These are phyloP conservation scores for Eulemur rubriventer DNA, from an alignment of 2,797 vertebrate genomes.

Conservation along the genomic window DNA sequence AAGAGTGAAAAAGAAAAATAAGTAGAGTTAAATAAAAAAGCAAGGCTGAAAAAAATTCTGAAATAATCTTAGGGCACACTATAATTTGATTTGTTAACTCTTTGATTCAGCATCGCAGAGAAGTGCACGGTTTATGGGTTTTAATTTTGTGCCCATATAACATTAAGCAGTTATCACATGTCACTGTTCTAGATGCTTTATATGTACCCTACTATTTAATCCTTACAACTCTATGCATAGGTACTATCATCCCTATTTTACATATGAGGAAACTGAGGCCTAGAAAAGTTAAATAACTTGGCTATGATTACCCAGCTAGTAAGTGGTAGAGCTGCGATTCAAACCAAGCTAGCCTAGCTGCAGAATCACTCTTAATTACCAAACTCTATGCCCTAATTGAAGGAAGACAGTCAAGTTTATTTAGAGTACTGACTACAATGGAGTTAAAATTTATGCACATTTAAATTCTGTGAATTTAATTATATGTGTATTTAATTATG, in stretches of 20 bases:
- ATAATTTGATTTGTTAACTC: neutral
- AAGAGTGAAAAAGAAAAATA: neutral
- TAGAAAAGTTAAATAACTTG: neutral
- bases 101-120: neutral
- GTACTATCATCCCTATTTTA: neutral
- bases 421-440: neutral
- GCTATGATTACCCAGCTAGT: neutral
- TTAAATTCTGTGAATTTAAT: neutral
- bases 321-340: neutral
- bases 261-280: neutral
- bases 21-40: neutral
- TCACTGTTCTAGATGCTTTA: neutral
- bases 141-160: neutral
- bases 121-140: neutral
- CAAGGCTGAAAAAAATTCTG: conserved; percentile 26
- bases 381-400: neutral
- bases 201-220: neutral
- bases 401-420: neutral
- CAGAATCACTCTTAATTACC: neutral
- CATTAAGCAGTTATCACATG: neutral
- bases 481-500: neutral
- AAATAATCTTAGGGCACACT: neutral
- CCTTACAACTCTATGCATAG: neutral
- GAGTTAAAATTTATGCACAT: neutral
- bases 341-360: neutral